A percentile compares a stretch with the other conserved stretches of the same genome.
Conservation (phyloP, 2,888 invertebrate genomes). For the Epistrophe eligans region DNA sequence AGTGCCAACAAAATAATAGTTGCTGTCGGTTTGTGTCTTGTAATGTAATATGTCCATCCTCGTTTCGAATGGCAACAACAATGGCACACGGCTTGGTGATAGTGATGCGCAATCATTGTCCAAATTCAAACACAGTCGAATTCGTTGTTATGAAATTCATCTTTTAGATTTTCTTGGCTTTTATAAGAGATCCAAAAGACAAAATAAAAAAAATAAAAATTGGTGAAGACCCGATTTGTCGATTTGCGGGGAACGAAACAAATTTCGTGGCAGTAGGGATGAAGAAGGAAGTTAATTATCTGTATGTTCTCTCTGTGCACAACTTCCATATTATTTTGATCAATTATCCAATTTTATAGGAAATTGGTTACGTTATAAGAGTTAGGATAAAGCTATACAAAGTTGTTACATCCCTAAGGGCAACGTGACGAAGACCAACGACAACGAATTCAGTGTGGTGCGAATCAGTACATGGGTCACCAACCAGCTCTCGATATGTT, state of each 20-base stretch:
- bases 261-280: slow-evolving; percentile 18
- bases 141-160: slow-evolving; percentile 66
- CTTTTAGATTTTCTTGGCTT: slow-evolving; percentile 61
- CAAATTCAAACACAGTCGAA: slow-evolving; percentile 60
- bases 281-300: slow-evolving; percentile 72
- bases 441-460: slow-evolving; percentile 41
- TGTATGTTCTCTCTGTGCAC: slow-evolving; percentile 55
- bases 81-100: slow-evolving; percentile 48
- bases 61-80: slow-evolving; percentile 67
- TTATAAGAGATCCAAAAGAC: slow-evolving; percentile 12
- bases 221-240: slow-evolving; percentile 31
- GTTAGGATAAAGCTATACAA: slow-evolving; percentile 33
- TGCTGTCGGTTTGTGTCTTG: slow-evolving; percentile 52
- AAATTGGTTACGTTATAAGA: slow-evolving; percentile 48
- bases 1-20: slow-evolving; percentile 53
- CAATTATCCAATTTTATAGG: slow-evolving; percentile 71
- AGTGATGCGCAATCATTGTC: slow-evolving; percentile 66
- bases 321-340: slow-evolving; percentile 69
- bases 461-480: slow-evolving; percentile 73
- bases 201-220: slow-evolving; percentile 5
- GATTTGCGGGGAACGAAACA: slow-evolving; percentile 36
- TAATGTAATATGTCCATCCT: slow-evolving; percentile 71
- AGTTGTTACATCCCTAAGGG: slow-evolving; percentile 53
- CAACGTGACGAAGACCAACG: slow-evolving; percentile 33
- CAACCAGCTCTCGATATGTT: slow-evolving; percentile 52